Conservation (phyloP, 2,888 invertebrate species). For the Halictus ligatus region DNA sequence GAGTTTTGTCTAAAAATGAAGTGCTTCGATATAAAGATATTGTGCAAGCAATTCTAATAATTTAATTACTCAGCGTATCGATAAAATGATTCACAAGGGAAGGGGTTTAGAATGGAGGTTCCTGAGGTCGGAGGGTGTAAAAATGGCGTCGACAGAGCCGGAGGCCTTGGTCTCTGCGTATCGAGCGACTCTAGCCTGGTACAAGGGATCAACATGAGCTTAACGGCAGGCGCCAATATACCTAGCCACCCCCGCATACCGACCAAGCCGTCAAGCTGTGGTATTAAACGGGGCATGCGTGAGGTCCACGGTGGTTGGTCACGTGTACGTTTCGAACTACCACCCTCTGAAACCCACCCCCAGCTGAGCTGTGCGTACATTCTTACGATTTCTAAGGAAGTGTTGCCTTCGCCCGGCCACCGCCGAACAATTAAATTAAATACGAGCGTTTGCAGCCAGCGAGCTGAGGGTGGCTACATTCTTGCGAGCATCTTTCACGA, state of each 20-base stretch:
- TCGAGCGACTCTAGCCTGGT: slow-evolving; percentile 71
- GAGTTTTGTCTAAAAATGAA: too few species aligned
- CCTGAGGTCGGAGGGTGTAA: slow-evolving; percentile 15
- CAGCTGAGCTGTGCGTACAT: slow-evolving; percentile 45
- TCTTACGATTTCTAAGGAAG: slow-evolving; percentile 67
- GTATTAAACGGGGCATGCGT: slow-evolving; percentile 78
- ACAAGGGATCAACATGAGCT: slow-evolving; percentile 79
- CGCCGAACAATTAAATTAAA: slow-evolving; percentile 47
- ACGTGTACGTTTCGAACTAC: slow-evolving; percentile 66
- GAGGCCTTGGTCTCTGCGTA: slow-evolving; percentile 58
- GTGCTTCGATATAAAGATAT: too few species aligned
- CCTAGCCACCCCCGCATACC: slow-evolving; percentile 71
- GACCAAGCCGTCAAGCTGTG: slow-evolving; percentile 76
- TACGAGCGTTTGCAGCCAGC: not conserved
- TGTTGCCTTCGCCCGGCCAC: slow-evolving; percentile 24
- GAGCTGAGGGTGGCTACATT: not conserved
- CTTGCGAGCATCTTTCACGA: not conserved
- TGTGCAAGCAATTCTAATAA: too few species aligned
- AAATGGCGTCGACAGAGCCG: slow-evolving; percentile 52
- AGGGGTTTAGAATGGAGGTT: not conserved
- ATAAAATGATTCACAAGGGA: not conserved
- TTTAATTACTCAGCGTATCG: too few species aligned
- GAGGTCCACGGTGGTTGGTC: slow-evolving; percentile 71
- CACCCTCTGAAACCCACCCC: slow-evolving; percentile 24
- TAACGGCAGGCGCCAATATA: slow-evolving; percentile 81